Evolutionary conservation across 1,140 invertebrate species (phyloP).

Genomic region (Stenopsyche tienmushanensis): DNA sequence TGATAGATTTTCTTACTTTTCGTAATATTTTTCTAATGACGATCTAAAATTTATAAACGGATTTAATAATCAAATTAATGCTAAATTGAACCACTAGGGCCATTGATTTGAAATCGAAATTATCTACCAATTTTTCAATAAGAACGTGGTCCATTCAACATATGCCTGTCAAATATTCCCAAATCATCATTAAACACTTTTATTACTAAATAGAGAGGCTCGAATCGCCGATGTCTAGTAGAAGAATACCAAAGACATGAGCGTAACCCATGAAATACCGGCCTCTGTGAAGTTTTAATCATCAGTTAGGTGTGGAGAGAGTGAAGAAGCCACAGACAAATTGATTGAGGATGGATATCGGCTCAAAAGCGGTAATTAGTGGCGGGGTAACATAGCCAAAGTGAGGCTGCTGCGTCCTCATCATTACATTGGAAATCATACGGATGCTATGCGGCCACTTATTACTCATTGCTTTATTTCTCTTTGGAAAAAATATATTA

Average conservation of each 20-base stretch:
- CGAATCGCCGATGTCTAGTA: background rate
- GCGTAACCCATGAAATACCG: background rate
- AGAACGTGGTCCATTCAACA: too few relatives aligned
- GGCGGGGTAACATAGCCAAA: background rate
- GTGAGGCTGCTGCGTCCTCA: background rate
- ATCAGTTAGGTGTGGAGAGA: slow-evolving; percentile 2
- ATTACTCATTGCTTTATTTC: background rate
- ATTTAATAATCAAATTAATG: too few relatives aligned
- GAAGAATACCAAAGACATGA: background rate
- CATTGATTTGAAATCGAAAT: too few relatives aligned
- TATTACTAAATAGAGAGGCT: slow-evolving; percentile 33
- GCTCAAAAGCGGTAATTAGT: slow-evolving; percentile 21
- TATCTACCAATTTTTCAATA: too few relatives aligned
- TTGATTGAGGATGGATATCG: slow-evolving; percentile 35
- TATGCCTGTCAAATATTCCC: slow-evolving; percentile 36
- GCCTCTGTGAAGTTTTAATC: slow-evolving; percentile 22
- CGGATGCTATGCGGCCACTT: background rate
- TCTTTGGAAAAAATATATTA: background rate
- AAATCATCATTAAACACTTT: slow-evolving; percentile 33
- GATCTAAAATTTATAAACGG: too few relatives aligned
- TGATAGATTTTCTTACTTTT: too few relatives aligned
- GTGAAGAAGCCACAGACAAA: slow-evolving; percentile 29
- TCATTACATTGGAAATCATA: background rate
- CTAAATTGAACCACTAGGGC: too few relatives aligned
- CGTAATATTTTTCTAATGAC: too few relatives aligned